Conservation (phyloP, 2,113 vertebrate species). For the Gnathonemus longibarbis region DNA sequence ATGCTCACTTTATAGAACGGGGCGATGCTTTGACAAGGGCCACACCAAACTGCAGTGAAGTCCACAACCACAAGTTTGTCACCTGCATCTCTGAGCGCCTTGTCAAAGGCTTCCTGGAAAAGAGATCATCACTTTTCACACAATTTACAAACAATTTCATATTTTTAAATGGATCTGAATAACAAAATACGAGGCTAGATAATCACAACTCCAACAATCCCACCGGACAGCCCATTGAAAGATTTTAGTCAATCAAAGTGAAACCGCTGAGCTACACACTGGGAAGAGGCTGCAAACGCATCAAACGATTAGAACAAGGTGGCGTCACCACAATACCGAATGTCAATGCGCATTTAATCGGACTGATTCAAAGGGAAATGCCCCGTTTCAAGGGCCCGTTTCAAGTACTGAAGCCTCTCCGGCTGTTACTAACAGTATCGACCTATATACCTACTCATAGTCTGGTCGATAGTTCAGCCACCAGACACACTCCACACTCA, state of each 20-base stretch:
- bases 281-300: neutral
- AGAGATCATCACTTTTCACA: neutral
- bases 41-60: constrained; percentile 86
- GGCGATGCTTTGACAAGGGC: constrained; percentile 74
- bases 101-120: constrained; percentile 56
- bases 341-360: neutral
- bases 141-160: neutral
- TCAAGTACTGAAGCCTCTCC: neutral
- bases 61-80: constrained; percentile 76
- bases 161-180: neutral
- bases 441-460: neutral
- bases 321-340: neutral
- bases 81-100: constrained; percentile 53
- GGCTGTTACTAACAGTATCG: neutral
- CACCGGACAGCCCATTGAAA: neutral
- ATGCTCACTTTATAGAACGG: constrained; percentile 68
- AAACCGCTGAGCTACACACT: neutral
- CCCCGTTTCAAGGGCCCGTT: neutral
- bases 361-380: neutral
- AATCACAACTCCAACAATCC: neutral
- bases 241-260: neutral
- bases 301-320: neutral
- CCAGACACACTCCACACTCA: neutral
- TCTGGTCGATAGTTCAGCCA: neutral
- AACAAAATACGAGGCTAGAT: neutral